Evolutionary conservation across 2,888 invertebrate species (phyloP).

Genomic region (Drosophila meridionalis): DNA sequence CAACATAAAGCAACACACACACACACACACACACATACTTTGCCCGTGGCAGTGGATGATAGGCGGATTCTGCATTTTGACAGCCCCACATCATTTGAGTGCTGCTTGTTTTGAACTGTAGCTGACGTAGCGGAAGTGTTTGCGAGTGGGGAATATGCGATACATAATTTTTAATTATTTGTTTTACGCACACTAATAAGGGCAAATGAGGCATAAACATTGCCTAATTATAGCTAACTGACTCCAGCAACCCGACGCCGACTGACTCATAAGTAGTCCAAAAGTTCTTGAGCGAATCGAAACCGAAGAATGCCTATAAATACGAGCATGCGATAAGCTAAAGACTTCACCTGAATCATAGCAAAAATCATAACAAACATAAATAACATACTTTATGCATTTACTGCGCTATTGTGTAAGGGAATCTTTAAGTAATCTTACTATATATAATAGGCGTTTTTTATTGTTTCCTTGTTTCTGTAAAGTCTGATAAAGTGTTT

Average conservation of each 20-base stretch:
- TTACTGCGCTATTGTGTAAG: background rate
- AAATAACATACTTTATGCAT: background rate
- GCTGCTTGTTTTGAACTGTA: slow-evolving; percentile 63
- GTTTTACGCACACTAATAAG: slow-evolving; percentile 75
- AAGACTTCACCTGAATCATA: background rate
- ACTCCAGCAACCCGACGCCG: background rate
- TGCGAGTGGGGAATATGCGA: slow-evolving; percentile 44
- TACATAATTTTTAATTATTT: slow-evolving; percentile 74
- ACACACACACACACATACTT: background rate
- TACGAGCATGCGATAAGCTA: background rate
- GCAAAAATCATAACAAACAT: background rate
- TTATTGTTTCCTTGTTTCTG: background rate
- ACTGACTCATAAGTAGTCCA: slow-evolving; percentile 25
- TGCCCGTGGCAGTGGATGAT: slow-evolving; percentile 9
- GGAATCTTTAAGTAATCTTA: background rate
- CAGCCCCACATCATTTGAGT: slow-evolving; percentile 73
- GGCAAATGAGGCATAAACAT: slow-evolving; percentile 80
- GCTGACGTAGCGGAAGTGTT: slow-evolving; percentile 77
- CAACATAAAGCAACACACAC: slow-evolving; percentile 22
- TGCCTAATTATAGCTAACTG: slow-evolving; percentile 66
- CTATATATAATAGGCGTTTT: background rate
- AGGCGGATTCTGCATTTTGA: slow-evolving; percentile 64
- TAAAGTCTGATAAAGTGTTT: too few species aligned
- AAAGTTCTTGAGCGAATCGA: background rate
- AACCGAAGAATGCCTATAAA: background rate